Conservation (phyloP, 2,888 invertebrate species). For the Rotaria magnacalcarata region DNA sequence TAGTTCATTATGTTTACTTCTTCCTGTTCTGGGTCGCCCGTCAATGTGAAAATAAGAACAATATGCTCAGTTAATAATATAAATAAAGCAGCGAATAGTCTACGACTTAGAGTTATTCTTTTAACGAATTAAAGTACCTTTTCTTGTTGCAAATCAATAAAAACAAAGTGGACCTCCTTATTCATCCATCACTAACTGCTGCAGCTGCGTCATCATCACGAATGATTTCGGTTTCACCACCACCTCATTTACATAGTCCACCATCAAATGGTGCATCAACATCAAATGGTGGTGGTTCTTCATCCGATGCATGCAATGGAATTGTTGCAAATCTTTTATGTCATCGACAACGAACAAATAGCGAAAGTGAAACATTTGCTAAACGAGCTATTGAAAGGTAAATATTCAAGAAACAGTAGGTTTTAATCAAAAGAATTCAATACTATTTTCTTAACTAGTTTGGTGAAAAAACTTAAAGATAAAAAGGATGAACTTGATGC, state of each 20-base stretch:
- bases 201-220: background rate
- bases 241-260: conserved; percentile 11
- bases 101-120: background rate
- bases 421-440: no score
- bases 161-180: background rate
- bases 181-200: background rate
- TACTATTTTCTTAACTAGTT: conserved; percentile 62
- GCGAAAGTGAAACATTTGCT: conserved; percentile 90
- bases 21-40: background rate
- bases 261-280: conserved; percentile 5
- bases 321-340: conserved; percentile 95
- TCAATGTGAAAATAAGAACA: background rate
- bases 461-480: conserved; percentile 97
- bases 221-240: background rate
- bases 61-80: background rate
- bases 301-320: conserved; percentile 42
- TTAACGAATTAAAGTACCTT: background rate
- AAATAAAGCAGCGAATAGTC: background rate
- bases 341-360: conserved; percentile 70
- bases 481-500: conserved; percentile 95
- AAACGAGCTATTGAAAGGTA: conserved; percentile 83
- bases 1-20: background rate
- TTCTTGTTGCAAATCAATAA: background rate
- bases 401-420: background rate
- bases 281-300: conserved; percentile 26